Conservation (phyloP, 2,113 vertebrate species). For the Desmodus rotundus region DNA sequence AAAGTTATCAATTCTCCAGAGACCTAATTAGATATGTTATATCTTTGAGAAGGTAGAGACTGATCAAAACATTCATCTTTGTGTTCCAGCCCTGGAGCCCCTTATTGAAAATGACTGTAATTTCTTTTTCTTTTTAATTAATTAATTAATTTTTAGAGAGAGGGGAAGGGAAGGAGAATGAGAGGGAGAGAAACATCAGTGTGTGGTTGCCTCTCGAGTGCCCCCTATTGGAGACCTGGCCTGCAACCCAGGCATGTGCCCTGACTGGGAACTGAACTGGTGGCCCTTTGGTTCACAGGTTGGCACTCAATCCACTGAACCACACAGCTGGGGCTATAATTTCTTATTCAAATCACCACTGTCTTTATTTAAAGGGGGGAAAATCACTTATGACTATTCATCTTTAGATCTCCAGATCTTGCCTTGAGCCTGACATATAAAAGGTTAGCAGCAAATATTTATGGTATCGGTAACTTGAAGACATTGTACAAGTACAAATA, state of each 20-base stretch:
- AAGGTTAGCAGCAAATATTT: neutral
- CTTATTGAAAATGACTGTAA: constrained; percentile 10
- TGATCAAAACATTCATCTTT: constrained; percentile 4
- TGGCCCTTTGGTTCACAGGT: too few relatives aligned
- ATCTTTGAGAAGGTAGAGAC: neutral
- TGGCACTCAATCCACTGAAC: too few relatives aligned
- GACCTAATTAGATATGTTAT: neutral
- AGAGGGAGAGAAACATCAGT: too few relatives aligned
- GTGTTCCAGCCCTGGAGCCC: neutral
- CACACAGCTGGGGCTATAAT: neutral
- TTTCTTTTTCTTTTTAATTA: too few relatives aligned
- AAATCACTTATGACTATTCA: neutral
- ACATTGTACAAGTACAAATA: neutral
- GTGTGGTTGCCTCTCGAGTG: too few relatives aligned
- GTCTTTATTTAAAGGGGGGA: neutral
- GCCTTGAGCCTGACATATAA: neutral
- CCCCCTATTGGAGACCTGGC: too few relatives aligned
- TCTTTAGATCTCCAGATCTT: neutral
- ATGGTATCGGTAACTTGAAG: neutral
- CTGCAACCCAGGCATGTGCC: too few relatives aligned
- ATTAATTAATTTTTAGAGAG: too few relatives aligned
- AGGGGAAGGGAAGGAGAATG: too few relatives aligned
- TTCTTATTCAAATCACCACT: neutral
- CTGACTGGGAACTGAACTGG: too few relatives aligned
- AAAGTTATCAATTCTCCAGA: neutral